phyloP scores from a whole-genome alignment of 2,888 invertebrate genomes.

The Cordilura impudica region DNA sequence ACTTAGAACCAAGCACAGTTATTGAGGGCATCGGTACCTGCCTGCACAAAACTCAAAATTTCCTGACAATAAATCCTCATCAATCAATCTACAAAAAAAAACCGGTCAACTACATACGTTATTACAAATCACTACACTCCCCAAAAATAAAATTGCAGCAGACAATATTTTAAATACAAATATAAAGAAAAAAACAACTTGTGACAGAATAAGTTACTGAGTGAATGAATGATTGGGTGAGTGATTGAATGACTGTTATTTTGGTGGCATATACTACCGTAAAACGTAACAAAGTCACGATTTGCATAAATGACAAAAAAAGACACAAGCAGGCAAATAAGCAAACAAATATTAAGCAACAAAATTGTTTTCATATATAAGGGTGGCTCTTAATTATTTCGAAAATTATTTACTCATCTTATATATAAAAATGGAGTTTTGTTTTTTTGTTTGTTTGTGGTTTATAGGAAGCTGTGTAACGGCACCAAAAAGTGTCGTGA shows the following conservation, averaged over 20 bases:
- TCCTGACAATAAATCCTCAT: constrained; percentile 40
- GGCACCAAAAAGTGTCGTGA: no score
- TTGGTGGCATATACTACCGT: constrained; percentile 56
- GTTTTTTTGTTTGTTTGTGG: no score
- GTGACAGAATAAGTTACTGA: constrained; percentile 57
- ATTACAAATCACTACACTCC: constrained; percentile 41
- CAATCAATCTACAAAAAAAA: constrained; percentile 37
- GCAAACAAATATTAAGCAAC: neutral
- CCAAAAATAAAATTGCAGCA: constrained; percentile 1
- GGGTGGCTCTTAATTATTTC: no score
- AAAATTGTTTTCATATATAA: neutral
- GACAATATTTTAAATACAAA: neutral
- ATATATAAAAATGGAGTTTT: no score
- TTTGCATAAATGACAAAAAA: constrained; percentile 58
- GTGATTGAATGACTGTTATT: constrained; percentile 55
- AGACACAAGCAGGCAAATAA: neutral
- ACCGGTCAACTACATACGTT: constrained; percentile 18
- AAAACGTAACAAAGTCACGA: constrained; percentile 62
- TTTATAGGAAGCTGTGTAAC: no score
- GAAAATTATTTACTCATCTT: no score
- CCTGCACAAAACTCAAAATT: constrained; percentile 29
- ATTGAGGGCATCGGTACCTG: no score
- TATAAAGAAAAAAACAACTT: constrained; percentile 12
- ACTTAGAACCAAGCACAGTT: no score
- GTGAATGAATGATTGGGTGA: constrained; percentile 53